Base-by-base conservation (phyloP, 2,888 invertebrate species). In the Allolobophora icterica region DNA sequence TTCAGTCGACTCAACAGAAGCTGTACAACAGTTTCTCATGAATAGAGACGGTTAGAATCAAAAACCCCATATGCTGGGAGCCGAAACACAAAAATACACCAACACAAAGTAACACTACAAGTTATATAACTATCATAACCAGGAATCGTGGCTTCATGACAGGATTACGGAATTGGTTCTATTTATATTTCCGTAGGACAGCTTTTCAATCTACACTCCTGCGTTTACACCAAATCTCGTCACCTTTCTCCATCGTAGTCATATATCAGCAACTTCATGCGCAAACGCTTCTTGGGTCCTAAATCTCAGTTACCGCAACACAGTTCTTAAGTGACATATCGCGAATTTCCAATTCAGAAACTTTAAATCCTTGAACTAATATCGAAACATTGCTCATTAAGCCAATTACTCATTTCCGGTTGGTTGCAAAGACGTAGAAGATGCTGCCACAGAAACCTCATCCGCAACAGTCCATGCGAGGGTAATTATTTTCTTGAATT, bases 201-300 rank as follows among this genome's bases (percentile, higher is more conserved):
- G 21, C 71, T 71, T n/a, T 71, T 71, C 71, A 0, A 11, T 13
- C 87, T 87, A 35, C 6, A 34, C 87, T 87, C 87, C 21, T 24
- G 0, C 38, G 38, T 84, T 34, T 34, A 84, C 84, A 84, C 15
- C 87, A 87, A 87, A 35, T 38, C 87, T 34, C 87, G 34, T 87
- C 38, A 87, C 87, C 87, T 87, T 87, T 87, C 87, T 34, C n/a
- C 87, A 87, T 87, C 38, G 87, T 35, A 24, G 34, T 87, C 87
- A 24, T 4, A 19, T 35, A 35, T 35, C 38, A 34, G 2, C 34
- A 38, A 38, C 17, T 24, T 24, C 24, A 34, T 13, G 38, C 35
- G 35, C 38, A 87, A 87, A 87, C 87, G 35, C 38, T 38, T 87
- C 87, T 34, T 35, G 21, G 35, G 35, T 87, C 87, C 71, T n/a